Conservation (phyloP, 2,888 invertebrate genomes). For the Dasysyrphus albostriatus region DNA sequence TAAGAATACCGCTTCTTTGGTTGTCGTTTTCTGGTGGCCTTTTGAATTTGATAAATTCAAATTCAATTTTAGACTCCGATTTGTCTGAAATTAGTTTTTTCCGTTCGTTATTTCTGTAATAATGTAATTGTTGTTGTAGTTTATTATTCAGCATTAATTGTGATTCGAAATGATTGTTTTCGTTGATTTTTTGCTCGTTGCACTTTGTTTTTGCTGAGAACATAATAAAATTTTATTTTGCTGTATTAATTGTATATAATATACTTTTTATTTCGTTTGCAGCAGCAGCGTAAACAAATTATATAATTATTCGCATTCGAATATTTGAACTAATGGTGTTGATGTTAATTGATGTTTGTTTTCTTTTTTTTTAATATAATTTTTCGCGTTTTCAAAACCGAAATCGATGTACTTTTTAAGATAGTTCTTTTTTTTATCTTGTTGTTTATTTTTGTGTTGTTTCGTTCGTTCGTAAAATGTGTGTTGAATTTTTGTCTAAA, state of each 20-base stretch:
- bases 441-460: slow-evolving; percentile 17
- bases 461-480: slow-evolving; percentile 73
- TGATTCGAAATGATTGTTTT: slow-evolving; percentile 47
- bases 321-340: slow-evolving; percentile 75
- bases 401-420: slow-evolving; percentile 63
- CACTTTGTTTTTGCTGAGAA: slow-evolving; percentile 67
- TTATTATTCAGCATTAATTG: slow-evolving; percentile 49
- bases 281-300: slow-evolving; percentile 60
- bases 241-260: neutral
- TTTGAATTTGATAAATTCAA: slow-evolving; percentile 70
- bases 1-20: slow-evolving; percentile 63
- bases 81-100: slow-evolving; percentile 49
- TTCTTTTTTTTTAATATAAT: slow-evolving; percentile 9
- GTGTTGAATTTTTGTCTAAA: slow-evolving; percentile 52
- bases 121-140: slow-evolving; percentile 46
- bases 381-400: slow-evolving; percentile 68
- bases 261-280: slow-evolving; percentile 27
- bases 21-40: slow-evolving; percentile 70
- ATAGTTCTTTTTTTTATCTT: slow-evolving; percentile 29
- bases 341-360: slow-evolving; percentile 24
- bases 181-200: slow-evolving; percentile 38
- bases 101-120: slow-evolving; percentile 55
- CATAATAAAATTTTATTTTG: slow-evolving; percentile 65
- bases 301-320: slow-evolving; percentile 68
- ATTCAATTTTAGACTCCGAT: slow-evolving; percentile 57